A percentile compares a stretch with the other conserved stretches of the same genome.
Conservation (phyloP, 2,888 invertebrate genomes). For the Drosophila picticornis region DNA sequence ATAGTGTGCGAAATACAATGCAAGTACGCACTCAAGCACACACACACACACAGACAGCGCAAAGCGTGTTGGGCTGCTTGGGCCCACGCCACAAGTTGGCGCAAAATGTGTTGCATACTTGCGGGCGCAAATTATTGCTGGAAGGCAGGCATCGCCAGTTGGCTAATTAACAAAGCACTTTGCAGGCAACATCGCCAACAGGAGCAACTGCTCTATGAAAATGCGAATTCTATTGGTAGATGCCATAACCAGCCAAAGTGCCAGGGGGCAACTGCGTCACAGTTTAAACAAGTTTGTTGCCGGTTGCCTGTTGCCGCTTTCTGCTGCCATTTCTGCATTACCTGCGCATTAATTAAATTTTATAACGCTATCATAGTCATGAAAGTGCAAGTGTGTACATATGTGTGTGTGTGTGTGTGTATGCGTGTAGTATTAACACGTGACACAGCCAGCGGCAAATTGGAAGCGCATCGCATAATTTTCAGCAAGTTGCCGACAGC, state of each 20-base stretch:
- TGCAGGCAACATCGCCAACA: conserved; percentile 53
- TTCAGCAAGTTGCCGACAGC: conserved; percentile 48
- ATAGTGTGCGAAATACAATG: conserved; percentile 75
- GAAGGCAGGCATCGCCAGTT: conserved; percentile 64
- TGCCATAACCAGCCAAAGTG: conserved; percentile 37
- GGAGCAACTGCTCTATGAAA: conserved; percentile 17
- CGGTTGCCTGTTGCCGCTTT: conserved; percentile 38
- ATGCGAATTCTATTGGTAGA: conserved; percentile 19
- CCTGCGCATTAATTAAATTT: conserved; percentile 73
- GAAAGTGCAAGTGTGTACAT: conserved; percentile 1
- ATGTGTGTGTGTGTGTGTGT: conserved; percentile 1
- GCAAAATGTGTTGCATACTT: conserved; percentile 76
- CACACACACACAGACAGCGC: conserved; percentile 1
- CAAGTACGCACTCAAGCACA: conserved; percentile 33
- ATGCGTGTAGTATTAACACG: conserved; percentile 64
- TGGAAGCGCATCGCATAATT: conserved; percentile 69
- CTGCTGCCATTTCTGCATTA: conserved; percentile 21
- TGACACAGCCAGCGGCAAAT: conserved; percentile 64
- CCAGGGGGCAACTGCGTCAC: conserved; percentile 16
- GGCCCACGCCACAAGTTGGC: conserved; percentile 39
- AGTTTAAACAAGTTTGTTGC: conserved; percentile 36
- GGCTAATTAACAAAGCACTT: conserved; percentile 81
- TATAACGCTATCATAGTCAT: conserved; percentile 54
- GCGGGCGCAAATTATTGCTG: conserved; percentile 76
- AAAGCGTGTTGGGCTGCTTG: conserved; percentile 4